Conservation (phyloP, 2,797 vertebrate genomes). For the Leontopithecus rosalia region DNA sequence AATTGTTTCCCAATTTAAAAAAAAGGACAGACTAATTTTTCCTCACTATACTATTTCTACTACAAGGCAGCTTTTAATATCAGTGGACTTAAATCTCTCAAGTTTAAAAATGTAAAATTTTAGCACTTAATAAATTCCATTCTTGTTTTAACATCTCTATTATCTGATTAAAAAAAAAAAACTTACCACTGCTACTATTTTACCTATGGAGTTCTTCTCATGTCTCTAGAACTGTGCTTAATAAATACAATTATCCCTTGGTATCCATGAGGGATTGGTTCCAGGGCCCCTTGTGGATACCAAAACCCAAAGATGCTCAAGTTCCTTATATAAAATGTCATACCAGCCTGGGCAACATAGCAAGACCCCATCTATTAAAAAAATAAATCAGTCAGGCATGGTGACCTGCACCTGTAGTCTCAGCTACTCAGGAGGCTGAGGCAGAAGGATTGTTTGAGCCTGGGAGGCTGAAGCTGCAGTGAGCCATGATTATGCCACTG, state of each 20-base stretch:
- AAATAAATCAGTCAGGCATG: too few relatives aligned
- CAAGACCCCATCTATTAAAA: too few relatives aligned
- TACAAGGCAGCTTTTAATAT: not conserved
- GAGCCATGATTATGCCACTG: too few relatives aligned
- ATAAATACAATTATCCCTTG: not conserved
- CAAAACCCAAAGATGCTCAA: not conserved
- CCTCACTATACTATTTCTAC: not conserved
- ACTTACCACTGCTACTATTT: not conserved
- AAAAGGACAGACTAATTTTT: not conserved
- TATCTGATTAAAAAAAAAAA: not conserved
- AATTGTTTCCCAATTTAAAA: slow-evolving; percentile 17
- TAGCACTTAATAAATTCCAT: not conserved
- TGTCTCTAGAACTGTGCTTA: not conserved
- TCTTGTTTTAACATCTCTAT: slow-evolving; percentile 33
- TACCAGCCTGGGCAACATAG: too few relatives aligned
- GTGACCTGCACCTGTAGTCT: too few relatives aligned
- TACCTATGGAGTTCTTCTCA: not conserved
- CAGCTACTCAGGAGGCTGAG: too few relatives aligned
- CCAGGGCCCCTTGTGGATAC: not conserved
- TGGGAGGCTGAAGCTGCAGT: too few relatives aligned
- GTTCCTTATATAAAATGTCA: not conserved
- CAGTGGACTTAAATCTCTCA: not conserved
- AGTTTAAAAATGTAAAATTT: not conserved
- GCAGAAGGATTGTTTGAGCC: too few relatives aligned
- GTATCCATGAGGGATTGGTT: not conserved